Evolutionary conservation across 1,140 invertebrate species (phyloP), one percentile per base, ranked within the genome.

Genomic region (Physella acuta): DNA sequence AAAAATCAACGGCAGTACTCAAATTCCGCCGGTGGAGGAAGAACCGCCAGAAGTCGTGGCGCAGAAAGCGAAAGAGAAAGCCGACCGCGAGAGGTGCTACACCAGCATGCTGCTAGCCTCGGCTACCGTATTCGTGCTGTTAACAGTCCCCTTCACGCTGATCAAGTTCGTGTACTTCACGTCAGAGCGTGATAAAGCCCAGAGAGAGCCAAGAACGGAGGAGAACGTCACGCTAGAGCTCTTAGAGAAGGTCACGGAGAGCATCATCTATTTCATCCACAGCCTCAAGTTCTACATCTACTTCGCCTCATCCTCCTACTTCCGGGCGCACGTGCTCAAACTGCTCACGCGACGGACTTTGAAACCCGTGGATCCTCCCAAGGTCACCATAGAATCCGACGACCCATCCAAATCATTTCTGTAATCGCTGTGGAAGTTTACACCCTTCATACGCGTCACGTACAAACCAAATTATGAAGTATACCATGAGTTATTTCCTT

Each of bases 221-320:
- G n/a, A 33, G 14, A 30, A 67, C 1, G 16, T 33, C 31, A 28
- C 36, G 33, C 55, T 56, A n/a, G 34, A 67, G 20, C 34, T 67
- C 31, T 20, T 67, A 5, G 26, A 55, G 14, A 37, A 55, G 3
- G 26, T 56, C 44, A 33, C 53, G 20, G n/a, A 37, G 11, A 3
- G 31, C 36, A 17, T 56, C n/a, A 67, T 67, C 31, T 56, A 67
- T 34, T 20, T 55, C 26, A 30, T 36, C 14, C 64, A 67, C 33
- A 49, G 36, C n/a, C 36, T 31, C 52, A 67, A 67, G 5, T 67
- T 67, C 52, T 67, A 56, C 51, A 20, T 67, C 52, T 67, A 33
- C 52, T 67, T 55, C 33, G n/a, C 39, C n/a, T 36, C 16, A 3
- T 67, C 64, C 8, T 55, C 28, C 33, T 31, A n/a, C 14, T 67